These are phyloP conservation scores for Apistogramma diplotaenia DNA, from an alignment of 2,113 vertebrate species.

Conservation along the genomic window DNA sequence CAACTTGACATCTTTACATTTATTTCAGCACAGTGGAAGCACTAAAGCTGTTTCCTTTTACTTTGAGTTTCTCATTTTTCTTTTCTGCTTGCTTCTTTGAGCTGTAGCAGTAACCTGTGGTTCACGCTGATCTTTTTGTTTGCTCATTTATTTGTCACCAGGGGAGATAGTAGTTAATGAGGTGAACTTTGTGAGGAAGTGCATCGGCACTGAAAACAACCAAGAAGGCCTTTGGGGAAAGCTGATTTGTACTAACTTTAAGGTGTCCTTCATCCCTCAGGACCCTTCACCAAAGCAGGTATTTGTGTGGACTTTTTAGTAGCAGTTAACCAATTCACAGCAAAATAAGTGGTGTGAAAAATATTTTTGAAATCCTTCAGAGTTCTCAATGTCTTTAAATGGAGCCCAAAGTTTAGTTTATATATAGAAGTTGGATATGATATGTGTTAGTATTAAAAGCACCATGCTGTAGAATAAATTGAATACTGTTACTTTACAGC, in stretches of 20 bases:
- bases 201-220: slow-evolving; percentile 88
- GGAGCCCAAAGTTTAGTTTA: neutral
- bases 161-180: slow-evolving; percentile 98
- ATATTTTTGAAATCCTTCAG: neutral
- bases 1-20: neutral
- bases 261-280: slow-evolving; percentile 94
- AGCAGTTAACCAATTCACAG: neutral
- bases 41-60: neutral
- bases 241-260: slow-evolving; percentile 98
- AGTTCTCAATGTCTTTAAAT: neutral
- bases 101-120: neutral
- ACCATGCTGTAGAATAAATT: neutral
- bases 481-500: neutral
- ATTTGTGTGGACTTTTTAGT: neutral
- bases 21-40: neutral
- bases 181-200: slow-evolving; percentile 96
- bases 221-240: slow-evolving; percentile 95
- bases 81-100: neutral
- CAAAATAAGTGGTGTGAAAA: neutral
- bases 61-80: neutral
- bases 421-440: neutral
- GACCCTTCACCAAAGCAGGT: slow-evolving; percentile 85
- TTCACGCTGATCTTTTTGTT: neutral
- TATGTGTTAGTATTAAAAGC: neutral
- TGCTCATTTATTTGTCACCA: slow-evolving; percentile 61